Evolutionary conservation across 2,888 invertebrate species (phyloP), one percentile per base, ranked within the genome.

Genomic region (Drosophila bunnanda): DNA sequence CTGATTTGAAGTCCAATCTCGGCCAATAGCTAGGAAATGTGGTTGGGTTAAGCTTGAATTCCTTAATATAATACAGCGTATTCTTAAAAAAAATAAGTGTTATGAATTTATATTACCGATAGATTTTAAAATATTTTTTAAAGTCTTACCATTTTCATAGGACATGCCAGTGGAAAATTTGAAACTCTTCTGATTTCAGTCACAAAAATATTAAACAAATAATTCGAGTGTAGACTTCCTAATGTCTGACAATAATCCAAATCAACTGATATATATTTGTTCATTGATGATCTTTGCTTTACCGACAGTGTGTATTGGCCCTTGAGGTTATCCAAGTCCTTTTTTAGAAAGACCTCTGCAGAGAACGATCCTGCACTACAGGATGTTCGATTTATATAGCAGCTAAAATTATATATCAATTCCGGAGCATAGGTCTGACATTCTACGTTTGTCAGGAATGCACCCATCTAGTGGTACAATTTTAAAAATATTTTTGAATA

Each of bases 111-210:
- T 15, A 15, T 2, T 3, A 2, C 2, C 1, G 6, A 39, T 17
- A 39, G n/a, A 8, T 30, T 30, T 22, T 4, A 38, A 10, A 10
- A 12, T 12, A 9, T 13, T 20, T 12, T 7, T 48, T 0, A 46
- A 36, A 36, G 8, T 0, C 36, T 17, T 38, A 78, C 76, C 60
- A 58, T 79, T 43, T 67, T 55, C 0, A 78, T 55, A 0, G 78
- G 79, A 17, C 78, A 79, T 20, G 55, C 38, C 0, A 55, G 10
- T 9, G 79, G 76, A 28, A 78, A 68, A 39, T 78, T 78, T 4
- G 57, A 17, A 9, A 41, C 56, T 8, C 57, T 58, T 8, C 71
- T 74, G 1, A 78, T 0, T n/a, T 57, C 75, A 4, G 43, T 22
- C 9, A 56, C 13, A 12, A 79, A 17, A 30, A 60, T 52, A 3